These are phyloP conservation scores for Drosophila lowei DNA, from an alignment of 1,140 invertebrate genomes.

Conservation along the genomic window DNA sequence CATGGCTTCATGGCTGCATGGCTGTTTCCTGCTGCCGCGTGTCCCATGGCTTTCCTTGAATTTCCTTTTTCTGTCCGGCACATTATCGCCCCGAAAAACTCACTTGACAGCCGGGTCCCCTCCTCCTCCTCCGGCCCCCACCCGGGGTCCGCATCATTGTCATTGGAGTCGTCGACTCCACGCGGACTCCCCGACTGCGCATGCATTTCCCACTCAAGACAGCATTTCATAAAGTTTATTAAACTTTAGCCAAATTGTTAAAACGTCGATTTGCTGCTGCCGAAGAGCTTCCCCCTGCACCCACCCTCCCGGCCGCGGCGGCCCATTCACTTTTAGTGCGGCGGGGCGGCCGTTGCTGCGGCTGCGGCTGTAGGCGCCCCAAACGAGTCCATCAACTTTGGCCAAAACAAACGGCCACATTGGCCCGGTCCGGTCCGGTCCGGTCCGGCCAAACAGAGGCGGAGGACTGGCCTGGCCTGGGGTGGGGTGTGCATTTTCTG, in stretches of 20 bases:
- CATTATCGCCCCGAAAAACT: conserved; percentile 55
- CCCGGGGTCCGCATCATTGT: conserved; percentile 24
- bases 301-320: neutral
- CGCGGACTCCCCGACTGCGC: conserved; percentile 55
- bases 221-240: conserved; percentile 81
- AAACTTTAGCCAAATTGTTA: conserved; percentile 81
- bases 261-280: conserved; percentile 57
- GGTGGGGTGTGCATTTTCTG: conserved; percentile 16
- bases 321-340: conserved; percentile 67
- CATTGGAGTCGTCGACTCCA: conserved; percentile 60
- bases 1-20: too few relatives aligned
- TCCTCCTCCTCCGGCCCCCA: neutral
- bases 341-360: neutral
- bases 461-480: neutral
- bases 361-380: conserved; percentile 53
- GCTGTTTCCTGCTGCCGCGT: conserved; percentile 30
- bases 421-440: conserved; percentile 37
- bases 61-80: conserved; percentile 46
- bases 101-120: conserved; percentile 29
- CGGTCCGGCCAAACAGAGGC: conserved; percentile 32
- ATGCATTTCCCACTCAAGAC: conserved; percentile 79
- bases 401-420: conserved; percentile 70
- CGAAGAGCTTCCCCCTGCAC: neutral
- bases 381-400: conserved; percentile 79
- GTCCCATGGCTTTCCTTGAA: conserved; percentile 52